Evolutionary conservation across 2,888 invertebrate genomes (phyloP).

Genomic region (Ormyrus thymus): DNA sequence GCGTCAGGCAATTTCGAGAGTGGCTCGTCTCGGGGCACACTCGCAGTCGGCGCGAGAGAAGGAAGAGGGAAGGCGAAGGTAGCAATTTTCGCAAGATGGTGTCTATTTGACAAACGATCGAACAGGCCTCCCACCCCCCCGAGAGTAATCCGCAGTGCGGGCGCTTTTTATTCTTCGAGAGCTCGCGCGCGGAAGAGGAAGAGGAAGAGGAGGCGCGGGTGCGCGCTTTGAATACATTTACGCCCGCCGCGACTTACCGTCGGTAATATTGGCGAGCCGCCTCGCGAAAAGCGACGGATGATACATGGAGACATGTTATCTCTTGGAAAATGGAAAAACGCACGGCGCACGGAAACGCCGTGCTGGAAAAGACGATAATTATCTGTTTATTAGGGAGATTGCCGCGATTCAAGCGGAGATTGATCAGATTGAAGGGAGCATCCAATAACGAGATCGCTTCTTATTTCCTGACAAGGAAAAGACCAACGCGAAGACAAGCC

Average conservation of each 20-base stretch:
- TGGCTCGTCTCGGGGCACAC: conserved; percentile 54
- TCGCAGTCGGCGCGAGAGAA: conserved; percentile 59
- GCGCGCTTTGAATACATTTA: conserved; percentile 71
- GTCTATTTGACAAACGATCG: conserved; percentile 74
- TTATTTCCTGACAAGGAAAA: conserved; percentile 18
- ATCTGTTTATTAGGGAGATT: too few relatives aligned
- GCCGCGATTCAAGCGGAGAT: neutral
- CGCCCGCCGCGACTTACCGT: conserved; percentile 53
- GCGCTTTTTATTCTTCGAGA: conserved; percentile 1
- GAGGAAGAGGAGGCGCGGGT: conserved; percentile 51
- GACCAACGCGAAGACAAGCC: conserved; percentile 28
- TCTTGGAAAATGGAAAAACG: conserved; percentile 47
- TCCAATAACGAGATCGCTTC: conserved; percentile 28
- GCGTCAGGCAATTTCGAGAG: conserved; percentile 65
- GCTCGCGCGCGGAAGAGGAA: conserved; percentile 44
- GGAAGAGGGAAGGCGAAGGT: conserved; percentile 49
- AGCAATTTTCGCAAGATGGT: conserved; percentile 69
- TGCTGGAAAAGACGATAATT: conserved; percentile 8
- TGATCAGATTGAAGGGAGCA: conserved; percentile 26
- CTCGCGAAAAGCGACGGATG: conserved; percentile 71
- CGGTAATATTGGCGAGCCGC: conserved; percentile 65
- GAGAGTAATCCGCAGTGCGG: conserved; percentile 56
- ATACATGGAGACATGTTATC: conserved; percentile 65
- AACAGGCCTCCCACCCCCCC: conserved; percentile 63
- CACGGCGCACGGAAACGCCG: conserved; percentile 1